Evolutionary conservation across 2,113 vertebrate species (phyloP).

Genomic region (Athene cunicularia): DNA sequence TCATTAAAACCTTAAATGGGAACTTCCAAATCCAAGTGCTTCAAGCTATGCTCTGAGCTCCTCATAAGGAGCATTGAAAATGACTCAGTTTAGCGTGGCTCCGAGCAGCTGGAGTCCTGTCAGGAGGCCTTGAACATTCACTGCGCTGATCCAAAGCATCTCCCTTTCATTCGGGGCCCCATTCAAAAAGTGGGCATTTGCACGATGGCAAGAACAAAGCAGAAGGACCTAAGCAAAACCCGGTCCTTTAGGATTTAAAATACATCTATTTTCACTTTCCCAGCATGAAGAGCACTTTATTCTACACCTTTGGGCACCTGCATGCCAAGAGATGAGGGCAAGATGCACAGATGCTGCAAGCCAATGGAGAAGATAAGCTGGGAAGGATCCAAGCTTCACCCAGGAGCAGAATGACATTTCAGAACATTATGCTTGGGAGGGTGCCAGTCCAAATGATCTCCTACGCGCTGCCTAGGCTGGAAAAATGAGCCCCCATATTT

Average conservation of each 20-base stretch:
- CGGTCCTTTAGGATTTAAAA: not conserved
- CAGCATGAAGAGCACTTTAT: not conserved
- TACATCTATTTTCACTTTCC: not conserved
- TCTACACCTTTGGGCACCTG: not conserved
- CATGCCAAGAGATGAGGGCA: conserved; percentile 1
- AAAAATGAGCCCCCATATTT: not conserved
- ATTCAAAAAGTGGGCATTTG: not conserved
- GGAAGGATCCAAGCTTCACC: conserved; percentile 1
- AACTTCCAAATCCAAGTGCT: not conserved
- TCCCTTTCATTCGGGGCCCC: not conserved
- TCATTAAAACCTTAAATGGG: not conserved
- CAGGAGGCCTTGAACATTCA: not conserved
- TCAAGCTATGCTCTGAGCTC: not conserved
- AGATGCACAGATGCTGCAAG: not conserved
- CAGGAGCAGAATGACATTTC: conserved; percentile 20
- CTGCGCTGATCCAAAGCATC: not conserved
- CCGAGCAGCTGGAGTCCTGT: not conserved
- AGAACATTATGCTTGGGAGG: not conserved
- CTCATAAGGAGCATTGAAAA: not conserved
- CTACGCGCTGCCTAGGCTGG: not conserved
- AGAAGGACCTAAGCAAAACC: not conserved
- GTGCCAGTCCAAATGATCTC: conserved; percentile 10
- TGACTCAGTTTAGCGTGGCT: not conserved
- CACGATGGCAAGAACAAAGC: not conserved
- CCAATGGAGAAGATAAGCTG: not conserved